Conservation (phyloP, 2,113 vertebrate species). For the Hypomesus transpacificus region DNA sequence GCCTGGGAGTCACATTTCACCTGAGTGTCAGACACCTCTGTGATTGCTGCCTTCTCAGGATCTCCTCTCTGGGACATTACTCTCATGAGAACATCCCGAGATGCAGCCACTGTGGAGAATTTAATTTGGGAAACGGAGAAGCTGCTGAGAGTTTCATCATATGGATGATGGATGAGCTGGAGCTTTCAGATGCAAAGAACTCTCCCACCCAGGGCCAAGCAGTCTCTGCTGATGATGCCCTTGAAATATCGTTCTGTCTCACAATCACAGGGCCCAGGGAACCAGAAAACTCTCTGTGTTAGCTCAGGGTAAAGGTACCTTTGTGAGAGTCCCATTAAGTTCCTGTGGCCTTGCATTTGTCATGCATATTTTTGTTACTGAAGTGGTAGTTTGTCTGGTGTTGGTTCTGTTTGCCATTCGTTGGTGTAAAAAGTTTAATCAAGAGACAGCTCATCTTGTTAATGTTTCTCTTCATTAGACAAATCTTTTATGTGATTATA, state of each 20-base stretch:
- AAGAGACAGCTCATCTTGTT: neutral
- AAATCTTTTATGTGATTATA: neutral
- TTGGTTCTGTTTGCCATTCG: neutral
- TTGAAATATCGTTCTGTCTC: slow-evolving; percentile 43
- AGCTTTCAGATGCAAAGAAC: slow-evolving; percentile 47
- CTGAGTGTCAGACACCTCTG: slow-evolving; percentile 37
- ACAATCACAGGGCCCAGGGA: slow-evolving; percentile 41
- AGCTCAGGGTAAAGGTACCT: neutral
- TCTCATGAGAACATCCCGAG: slow-evolving; percentile 39
- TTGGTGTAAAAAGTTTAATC: neutral
- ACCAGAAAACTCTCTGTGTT: slow-evolving; percentile 33
- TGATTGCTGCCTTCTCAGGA: slow-evolving; percentile 50
- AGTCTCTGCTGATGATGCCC: slow-evolving; percentile 37
- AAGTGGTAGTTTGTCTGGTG: neutral
- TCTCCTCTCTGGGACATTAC: slow-evolving; percentile 37
- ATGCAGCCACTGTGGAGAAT: slow-evolving; percentile 55
- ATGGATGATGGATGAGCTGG: slow-evolving; percentile 60
- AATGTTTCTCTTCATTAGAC: neutral
- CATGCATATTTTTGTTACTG: neutral
- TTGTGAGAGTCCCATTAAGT: neutral
- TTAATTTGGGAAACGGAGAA: slow-evolving; percentile 58
- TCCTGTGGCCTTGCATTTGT: too few species aligned
- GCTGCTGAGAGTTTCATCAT: slow-evolving; percentile 42
- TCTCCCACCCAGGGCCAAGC: slow-evolving; percentile 43
- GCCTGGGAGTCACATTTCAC: slow-evolving; percentile 44